phyloP scores from a whole-genome alignment of 1,140 invertebrate species.

The Babylonia areolata region DNA sequence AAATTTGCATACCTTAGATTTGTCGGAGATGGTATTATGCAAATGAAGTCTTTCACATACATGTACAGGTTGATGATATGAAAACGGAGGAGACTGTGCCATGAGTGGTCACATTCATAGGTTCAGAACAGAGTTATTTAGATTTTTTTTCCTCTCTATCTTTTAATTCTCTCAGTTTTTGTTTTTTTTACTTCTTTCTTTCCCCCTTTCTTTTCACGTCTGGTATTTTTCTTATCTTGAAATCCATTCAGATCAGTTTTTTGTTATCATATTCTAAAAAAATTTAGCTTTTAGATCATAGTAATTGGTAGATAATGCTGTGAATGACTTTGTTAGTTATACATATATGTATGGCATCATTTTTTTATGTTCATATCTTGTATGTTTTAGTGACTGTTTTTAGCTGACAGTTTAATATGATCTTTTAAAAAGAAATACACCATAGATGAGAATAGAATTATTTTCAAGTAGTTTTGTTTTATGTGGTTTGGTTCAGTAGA shows the following conservation, averaged over 20 bases:
- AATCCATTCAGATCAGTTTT: neutral
- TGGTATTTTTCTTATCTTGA: neutral
- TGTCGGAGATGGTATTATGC: neutral
- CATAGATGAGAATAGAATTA: neutral
- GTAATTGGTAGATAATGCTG: no score
- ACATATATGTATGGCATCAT: no score
- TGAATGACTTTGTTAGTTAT: no score
- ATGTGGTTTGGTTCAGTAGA: no score
- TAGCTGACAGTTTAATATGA: no score
- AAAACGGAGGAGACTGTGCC: neutral
- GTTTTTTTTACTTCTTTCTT: neutral
- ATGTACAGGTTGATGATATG: neutral
- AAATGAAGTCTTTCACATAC: conserved; percentile 19
- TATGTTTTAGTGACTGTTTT: no score
- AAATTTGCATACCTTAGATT: neutral
- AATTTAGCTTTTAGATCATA: no score
- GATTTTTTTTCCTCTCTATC: neutral
- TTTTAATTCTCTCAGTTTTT: neutral
- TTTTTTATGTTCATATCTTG: no score
- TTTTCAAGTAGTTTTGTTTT: no score
- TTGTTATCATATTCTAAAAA: neutral
- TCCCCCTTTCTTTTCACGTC: no score
- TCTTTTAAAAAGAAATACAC: no score
- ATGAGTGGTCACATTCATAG: neutral
- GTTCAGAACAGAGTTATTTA: neutral